phyloP scores from a whole-genome alignment of 1,140 invertebrate genomes.

The Subanguina moxae region DNA sequence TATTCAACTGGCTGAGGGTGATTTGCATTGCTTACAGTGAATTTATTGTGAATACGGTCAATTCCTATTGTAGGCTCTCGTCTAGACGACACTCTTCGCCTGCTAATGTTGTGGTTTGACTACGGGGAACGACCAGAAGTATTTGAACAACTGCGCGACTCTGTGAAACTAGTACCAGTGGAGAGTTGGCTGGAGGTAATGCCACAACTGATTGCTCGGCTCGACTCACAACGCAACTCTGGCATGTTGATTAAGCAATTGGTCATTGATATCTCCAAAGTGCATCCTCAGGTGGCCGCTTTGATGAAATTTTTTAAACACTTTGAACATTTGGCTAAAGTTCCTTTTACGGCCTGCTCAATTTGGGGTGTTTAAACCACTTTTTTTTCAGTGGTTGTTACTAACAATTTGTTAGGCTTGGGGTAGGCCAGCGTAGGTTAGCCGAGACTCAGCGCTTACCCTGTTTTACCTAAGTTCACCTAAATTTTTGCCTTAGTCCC shows the following conservation, averaged over 20 bases:
- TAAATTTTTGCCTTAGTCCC: too few species aligned
- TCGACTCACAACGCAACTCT: constrained; percentile 85
- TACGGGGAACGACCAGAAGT: constrained; percentile 88
- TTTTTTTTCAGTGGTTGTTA: too few species aligned
- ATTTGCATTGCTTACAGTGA: neutral
- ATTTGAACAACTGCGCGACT: constrained; percentile 84
- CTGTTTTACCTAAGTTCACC: too few species aligned
- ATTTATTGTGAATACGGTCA: neutral
- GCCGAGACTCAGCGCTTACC: too few species aligned
- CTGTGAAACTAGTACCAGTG: constrained; percentile 85
- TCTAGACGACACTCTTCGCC: constrained; percentile 89
- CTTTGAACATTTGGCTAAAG: too few species aligned
- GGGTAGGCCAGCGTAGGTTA: too few species aligned
- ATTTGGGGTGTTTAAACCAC: too few species aligned
- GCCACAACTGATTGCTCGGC: constrained; percentile 92
- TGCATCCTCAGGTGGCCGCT: constrained; percentile 66
- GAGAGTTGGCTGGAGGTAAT: constrained; percentile 99
- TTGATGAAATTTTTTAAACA: constrained; percentile 15
- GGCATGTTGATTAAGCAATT: constrained; percentile 84
- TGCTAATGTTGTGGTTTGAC: constrained; percentile 89
- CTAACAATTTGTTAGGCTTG: too few species aligned
- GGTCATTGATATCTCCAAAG: constrained; percentile 82
- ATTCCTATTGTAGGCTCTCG: constrained; percentile 73
- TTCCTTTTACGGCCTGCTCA: too few species aligned
- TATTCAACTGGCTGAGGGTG: constrained; percentile 71